Percentiles rank a stretch among this genome's conserved stretches.
Conservation (phyloP, 2,888 invertebrate genomes). For the Eledone cirrhosa region DNA sequence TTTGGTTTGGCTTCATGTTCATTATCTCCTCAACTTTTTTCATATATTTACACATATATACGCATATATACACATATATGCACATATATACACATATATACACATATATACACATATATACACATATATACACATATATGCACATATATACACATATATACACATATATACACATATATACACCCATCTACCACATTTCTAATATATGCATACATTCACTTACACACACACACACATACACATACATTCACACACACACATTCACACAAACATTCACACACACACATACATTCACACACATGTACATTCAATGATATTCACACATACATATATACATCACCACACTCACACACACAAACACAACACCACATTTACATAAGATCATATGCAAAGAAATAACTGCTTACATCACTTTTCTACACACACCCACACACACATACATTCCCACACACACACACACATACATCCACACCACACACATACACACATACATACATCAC, state of each 20-base stretch:
- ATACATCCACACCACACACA: too few species aligned
- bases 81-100: slow-evolving; percentile 21
- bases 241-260: too few species aligned
- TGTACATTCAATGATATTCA: not conserved
- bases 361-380: not conserved
- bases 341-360: not conserved
- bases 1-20: too few species aligned
- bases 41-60: too few species aligned
- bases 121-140: slow-evolving; percentile 4
- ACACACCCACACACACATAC: too few species aligned
- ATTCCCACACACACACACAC: too few species aligned
- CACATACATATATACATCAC: not conserved
- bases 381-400: not conserved
- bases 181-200: not conserved
- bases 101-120: slow-evolving; percentile 12
- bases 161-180: not conserved
- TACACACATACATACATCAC: too few species aligned
- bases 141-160: not conserved
- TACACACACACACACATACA: too few species aligned
- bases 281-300: not conserved
- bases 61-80: too few species aligned
- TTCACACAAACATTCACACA: not conserved
- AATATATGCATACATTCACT: not conserved
- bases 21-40: too few species aligned
- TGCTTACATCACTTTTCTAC: too few species aligned